Conservation (phyloP, 2,888 invertebrate species). For the Slavum lentiscoides region DNA sequence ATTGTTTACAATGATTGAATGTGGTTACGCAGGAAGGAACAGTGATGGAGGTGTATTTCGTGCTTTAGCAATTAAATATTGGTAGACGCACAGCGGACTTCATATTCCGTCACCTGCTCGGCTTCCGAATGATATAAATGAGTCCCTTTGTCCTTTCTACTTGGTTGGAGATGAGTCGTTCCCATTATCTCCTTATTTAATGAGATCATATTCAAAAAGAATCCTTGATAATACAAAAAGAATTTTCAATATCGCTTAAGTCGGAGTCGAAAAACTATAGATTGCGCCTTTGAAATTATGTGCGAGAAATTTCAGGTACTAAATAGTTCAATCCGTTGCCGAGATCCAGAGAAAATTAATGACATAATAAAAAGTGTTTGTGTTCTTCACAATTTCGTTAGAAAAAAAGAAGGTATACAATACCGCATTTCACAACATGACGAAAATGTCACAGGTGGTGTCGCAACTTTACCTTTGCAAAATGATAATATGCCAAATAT, state of each 20-base stretch:
- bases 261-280: constrained; percentile 53
- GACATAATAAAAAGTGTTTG: constrained; percentile 54
- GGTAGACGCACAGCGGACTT: constrained; percentile 53
- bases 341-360: constrained; percentile 54
- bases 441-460: constrained; percentile 5
- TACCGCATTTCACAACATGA: constrained; percentile 41
- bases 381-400: constrained; percentile 55
- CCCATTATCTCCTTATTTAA: constrained; percentile 1
- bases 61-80: constrained; percentile 54
- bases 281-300: constrained; percentile 55
- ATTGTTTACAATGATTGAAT: constrained; percentile 29
- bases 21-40: constrained; percentile 56
- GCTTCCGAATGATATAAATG: constrained; percentile 50
- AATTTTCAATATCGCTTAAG: constrained; percentile 54
- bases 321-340: constrained; percentile 54
- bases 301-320: constrained; percentile 55
- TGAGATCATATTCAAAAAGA: constrained; percentile 18
- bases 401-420: constrained; percentile 54
- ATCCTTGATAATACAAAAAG: constrained; percentile 16
- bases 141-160: constrained; percentile 21
- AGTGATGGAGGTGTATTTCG: constrained; percentile 55
- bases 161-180: constrained; percentile 43
- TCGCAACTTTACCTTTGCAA: constrained; percentile 17
- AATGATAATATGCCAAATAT: constrained; percentile 27
- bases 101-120: constrained; percentile 53